Evolutionary conservation across 2,888 invertebrate genomes (phyloP).

Genomic region (Brachynemurus nebulosus): DNA sequence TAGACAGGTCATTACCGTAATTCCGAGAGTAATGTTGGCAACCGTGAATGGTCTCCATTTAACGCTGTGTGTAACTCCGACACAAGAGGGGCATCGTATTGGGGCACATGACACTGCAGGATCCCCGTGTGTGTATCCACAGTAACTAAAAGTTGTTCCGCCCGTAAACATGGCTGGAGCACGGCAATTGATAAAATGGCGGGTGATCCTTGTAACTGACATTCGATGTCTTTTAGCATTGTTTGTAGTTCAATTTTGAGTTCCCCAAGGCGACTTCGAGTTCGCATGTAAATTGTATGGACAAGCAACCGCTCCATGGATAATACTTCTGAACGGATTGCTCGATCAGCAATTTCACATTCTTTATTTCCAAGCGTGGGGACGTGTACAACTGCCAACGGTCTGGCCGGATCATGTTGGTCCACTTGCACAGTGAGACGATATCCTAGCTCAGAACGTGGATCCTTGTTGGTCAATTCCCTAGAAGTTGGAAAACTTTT

Average conservation of each 20-base stretch:
- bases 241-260: slow-evolving; percentile 63
- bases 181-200: slow-evolving; percentile 85
- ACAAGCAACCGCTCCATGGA: slow-evolving; percentile 90
- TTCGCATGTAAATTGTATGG: slow-evolving; percentile 88
- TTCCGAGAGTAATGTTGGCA: slow-evolving; percentile 54
- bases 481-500: too few species aligned
- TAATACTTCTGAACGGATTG: slow-evolving; percentile 78
- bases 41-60: slow-evolving; percentile 53
- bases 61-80: slow-evolving; percentile 70
- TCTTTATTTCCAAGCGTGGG: slow-evolving; percentile 54
- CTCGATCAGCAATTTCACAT: slow-evolving; percentile 56
- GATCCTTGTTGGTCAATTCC: slow-evolving; percentile 48
- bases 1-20: too few species aligned
- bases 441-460: slow-evolving; percentile 77
- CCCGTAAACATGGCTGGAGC: slow-evolving; percentile 75
- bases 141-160: slow-evolving; percentile 82
- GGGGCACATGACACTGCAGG: slow-evolving; percentile 82
- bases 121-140: slow-evolving; percentile 92
- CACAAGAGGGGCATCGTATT: slow-evolving; percentile 66
- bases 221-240: slow-evolving; percentile 56
- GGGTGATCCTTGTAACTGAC: slow-evolving; percentile 80
- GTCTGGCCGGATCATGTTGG: slow-evolving; percentile 60
- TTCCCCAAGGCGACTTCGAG: slow-evolving; percentile 68
- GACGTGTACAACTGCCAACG: slow-evolving; percentile 54
- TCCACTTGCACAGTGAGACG: slow-evolving; percentile 82